Conservation (phyloP, 2,113 vertebrate genomes). For the Naja naja region DNA sequence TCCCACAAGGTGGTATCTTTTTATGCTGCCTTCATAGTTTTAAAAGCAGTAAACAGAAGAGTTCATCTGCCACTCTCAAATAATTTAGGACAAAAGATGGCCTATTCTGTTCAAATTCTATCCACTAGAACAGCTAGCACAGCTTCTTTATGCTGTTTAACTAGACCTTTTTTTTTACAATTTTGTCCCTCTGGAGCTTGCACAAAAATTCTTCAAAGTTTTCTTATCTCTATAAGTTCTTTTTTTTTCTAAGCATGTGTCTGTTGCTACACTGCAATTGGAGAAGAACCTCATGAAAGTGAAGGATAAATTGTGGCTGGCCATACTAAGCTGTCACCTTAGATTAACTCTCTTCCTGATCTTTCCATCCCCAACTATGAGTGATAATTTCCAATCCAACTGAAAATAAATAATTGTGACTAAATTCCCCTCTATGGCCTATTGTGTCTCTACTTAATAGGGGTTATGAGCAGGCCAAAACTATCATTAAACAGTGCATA, state of each 20-base stretch:
- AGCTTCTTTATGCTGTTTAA: background rate
- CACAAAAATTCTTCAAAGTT: background rate
- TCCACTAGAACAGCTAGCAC: background rate
- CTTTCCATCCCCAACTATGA: background rate
- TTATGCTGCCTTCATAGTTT: background rate
- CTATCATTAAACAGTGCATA: background rate
- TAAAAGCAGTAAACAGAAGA: background rate
- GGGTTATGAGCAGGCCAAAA: background rate
- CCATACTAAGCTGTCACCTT: background rate
- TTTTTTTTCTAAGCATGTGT: background rate
- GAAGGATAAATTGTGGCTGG: background rate
- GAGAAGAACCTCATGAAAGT: background rate
- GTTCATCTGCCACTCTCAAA: background rate
- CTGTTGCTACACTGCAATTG: background rate
- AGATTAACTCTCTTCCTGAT: background rate
- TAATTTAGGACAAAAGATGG: background rate
- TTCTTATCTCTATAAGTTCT: background rate
- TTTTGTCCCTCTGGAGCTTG: background rate
- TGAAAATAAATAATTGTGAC: background rate
- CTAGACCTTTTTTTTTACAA: background rate
- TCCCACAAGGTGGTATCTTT: background rate
- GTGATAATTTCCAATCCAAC: background rate
- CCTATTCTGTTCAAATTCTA: too few relatives aligned
- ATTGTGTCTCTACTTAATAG: background rate
- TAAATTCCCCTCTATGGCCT: background rate